Evolutionary conservation across 2,888 invertebrate genomes (phyloP).

Genomic region (Lycocerus yunnanus): DNA sequence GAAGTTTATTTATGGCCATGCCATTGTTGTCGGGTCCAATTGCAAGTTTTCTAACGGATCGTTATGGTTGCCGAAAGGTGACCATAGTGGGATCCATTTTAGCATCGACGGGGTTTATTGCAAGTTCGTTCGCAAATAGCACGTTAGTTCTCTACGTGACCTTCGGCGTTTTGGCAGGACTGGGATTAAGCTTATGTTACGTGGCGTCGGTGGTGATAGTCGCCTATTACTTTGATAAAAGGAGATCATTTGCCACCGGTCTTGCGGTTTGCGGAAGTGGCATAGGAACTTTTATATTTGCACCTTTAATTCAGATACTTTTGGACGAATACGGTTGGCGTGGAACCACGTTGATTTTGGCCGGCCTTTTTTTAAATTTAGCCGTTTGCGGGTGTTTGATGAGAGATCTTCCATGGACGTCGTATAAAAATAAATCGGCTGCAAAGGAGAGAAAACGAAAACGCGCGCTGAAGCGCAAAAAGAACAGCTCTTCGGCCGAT

Average conservation of each 20-base stretch:
- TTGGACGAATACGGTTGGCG: conserved; percentile 82
- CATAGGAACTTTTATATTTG: conserved; percentile 86
- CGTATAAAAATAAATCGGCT: conserved; percentile 64
- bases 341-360: conserved; percentile 79
- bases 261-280: conserved; percentile 87
- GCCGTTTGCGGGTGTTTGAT: conserved; percentile 82
- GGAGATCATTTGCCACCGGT: conserved; percentile 83
- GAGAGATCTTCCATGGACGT: conserved; percentile 75
- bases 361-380: conserved; percentile 80
- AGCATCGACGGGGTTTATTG: conserved; percentile 76
- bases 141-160: conserved; percentile 80
- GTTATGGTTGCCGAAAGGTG: conserved; percentile 80
- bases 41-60: conserved; percentile 80
- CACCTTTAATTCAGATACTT: conserved; percentile 76
- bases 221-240: conserved; percentile 87
- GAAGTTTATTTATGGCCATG: conserved; percentile 89
- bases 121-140: conserved; percentile 75
- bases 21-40: conserved; percentile 85
- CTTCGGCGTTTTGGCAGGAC: conserved; percentile 82
- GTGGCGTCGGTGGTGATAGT: conserved; percentile 91
- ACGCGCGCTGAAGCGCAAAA: conserved; percentile 61
- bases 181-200: conserved; percentile 84
- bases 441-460: conserved; percentile 66
- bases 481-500: conserved; percentile 68
- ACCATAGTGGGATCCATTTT: conserved; percentile 79